Evolutionary conservation across 2,797 vertebrate species (phyloP).

Genomic region (Argyrosomus regius): DNA sequence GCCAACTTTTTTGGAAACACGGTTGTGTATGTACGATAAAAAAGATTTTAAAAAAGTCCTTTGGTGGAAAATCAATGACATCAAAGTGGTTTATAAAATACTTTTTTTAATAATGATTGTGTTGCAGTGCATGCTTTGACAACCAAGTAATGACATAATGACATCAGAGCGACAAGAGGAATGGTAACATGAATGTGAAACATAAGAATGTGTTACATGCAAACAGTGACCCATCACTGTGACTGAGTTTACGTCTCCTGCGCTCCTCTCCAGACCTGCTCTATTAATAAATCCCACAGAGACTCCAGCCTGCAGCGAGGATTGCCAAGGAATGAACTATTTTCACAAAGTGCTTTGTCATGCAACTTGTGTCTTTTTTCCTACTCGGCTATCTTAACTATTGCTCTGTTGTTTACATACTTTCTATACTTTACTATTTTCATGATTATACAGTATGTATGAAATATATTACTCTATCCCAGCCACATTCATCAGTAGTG

Average conservation of each 20-base stretch:
- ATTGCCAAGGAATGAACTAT: slow-evolving; percentile 65
- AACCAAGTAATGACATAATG: slow-evolving; percentile 15
- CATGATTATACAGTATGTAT: slow-evolving; percentile 46
- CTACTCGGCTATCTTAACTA: slow-evolving; percentile 35
- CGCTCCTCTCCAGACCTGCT: slow-evolving; percentile 56
- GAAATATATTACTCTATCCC: slow-evolving; percentile 51
- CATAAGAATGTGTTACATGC: slow-evolving; percentile 46
- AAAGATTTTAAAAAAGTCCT: slow-evolving; percentile 4
- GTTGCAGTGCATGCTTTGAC: not conserved
- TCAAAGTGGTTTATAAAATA: slow-evolving; percentile 24
- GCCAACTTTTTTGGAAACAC: too few species aligned
- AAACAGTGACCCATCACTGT: slow-evolving; percentile 54
- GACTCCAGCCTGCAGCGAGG: slow-evolving; percentile 58
- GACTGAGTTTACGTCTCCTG: slow-evolving; percentile 61
- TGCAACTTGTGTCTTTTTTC: slow-evolving; percentile 69
- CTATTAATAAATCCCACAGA: slow-evolving; percentile 80
- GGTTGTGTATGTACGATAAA: too few species aligned
- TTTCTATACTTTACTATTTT: slow-evolving; percentile 34
- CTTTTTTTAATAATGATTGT: not conserved
- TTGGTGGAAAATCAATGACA: slow-evolving; percentile 32
- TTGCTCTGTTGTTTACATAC: slow-evolving; percentile 29
- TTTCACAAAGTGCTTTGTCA: slow-evolving; percentile 80
- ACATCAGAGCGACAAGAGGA: not conserved
- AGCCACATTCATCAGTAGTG: not conserved
- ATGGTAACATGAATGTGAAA: slow-evolving; percentile 15